These are phyloP conservation scores for Aplodontia rufa DNA, from an alignment of 2,113 vertebrate species.

Conservation along the genomic window DNA sequence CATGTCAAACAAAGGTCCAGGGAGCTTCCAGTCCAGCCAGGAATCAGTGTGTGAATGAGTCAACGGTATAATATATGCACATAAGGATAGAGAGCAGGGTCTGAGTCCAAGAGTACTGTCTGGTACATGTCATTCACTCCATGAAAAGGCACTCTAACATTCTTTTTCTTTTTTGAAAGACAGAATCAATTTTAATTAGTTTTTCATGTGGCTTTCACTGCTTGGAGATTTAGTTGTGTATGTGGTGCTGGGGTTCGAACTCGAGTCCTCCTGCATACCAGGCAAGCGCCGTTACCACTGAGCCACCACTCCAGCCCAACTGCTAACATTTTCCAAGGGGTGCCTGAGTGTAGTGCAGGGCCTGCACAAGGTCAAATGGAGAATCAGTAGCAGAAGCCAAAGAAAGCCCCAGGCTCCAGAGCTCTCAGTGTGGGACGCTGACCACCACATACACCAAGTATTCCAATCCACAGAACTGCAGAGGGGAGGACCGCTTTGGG, in stretches of 20 bases:
- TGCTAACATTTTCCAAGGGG: constrained; percentile 24
- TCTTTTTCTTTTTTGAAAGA: no score
- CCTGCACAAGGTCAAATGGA: neutral
- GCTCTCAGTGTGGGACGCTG: neutral
- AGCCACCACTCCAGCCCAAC: no score
- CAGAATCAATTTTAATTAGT: no score
- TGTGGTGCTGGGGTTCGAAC: no score
- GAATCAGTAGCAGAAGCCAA: neutral
- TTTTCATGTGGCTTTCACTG: no score
- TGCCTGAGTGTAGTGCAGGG: neutral
- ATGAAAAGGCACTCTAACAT: neutral
- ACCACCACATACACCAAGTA: neutral
- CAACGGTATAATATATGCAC: neutral
- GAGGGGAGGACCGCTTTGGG: neutral
- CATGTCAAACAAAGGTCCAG: neutral
- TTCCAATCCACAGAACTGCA: neutral
- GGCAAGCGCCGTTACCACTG: no score
- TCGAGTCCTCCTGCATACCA: no score
- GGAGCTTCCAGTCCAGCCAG: neutral
- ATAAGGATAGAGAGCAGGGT: neutral
- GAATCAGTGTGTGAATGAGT: no score
- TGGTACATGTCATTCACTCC: neutral
- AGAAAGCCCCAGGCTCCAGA: neutral
- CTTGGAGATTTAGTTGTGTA: no score
- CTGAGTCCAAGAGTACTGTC: neutral